Evolutionary conservation across 2,888 invertebrate genomes (phyloP), one percentile per base, ranked within the genome.

Genomic region (Plebejus anna): DNA sequence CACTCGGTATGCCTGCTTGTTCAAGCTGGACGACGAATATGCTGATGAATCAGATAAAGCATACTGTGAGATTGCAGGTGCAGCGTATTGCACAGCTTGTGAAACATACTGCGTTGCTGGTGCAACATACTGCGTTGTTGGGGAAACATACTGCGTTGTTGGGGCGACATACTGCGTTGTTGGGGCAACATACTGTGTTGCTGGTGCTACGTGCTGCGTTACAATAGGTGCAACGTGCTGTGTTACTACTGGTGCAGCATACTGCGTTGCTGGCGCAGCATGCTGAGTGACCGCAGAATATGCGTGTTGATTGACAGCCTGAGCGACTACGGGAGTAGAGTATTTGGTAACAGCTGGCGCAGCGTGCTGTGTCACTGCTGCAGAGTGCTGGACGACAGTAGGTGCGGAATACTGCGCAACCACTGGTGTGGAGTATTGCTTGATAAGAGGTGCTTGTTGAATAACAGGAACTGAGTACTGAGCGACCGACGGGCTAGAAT

Each of bases 141-240:
- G 82, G 6, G 66, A n/a, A 75, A 42, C 28, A 66, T 76, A 76
- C 22, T 82, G 80, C 4, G 78, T 38, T 13, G 75, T 80, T 9
- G 82, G 81, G 3, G 79, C 79, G 13, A 82, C 73, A 55, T 85
- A 82, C 28, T 85, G 84, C 16, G 83, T 13, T 28, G 75, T 32
- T 47, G 77, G 76, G 4, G 82, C 42, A 47, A 47, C 79, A 70
- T 81, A 81, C 36, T 83, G 83, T 42, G 80, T 76, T 61, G 77
- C 78, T 75, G 80, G 82, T 9, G 66, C 28, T 72, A 42, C 28
- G 66, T 75, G 76, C n/a, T 82, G 80, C 6, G 78, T 38, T 13
- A 75, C 80, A 22, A 80, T 78, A 9, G 82, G 81, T 4, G 79
- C 79, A n/a, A 82, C 73, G 57, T 85, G 83, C 28, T 85, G 84